phyloP scores from a whole-genome alignment of 2,797 vertebrate species.

The Lagocephalus sceleratus region DNA sequence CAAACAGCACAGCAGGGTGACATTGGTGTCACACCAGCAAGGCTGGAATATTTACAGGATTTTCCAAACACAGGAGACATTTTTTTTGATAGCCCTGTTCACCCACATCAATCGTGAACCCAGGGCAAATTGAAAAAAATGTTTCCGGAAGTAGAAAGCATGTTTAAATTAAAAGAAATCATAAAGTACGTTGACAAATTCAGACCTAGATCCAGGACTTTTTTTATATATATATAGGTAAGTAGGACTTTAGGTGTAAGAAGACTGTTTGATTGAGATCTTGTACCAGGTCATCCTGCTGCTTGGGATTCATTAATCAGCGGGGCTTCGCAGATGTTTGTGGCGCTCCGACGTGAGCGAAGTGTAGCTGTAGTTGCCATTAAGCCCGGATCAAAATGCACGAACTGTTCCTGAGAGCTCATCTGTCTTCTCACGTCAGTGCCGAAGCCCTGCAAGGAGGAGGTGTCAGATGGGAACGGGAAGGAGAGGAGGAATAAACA shows the following conservation, averaged over 20 bases:
- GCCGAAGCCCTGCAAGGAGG: conserved; percentile 48
- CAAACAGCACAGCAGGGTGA: too few species aligned
- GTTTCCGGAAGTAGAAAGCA: neutral
- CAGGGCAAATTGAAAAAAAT: too few species aligned
- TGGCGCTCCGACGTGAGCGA: conserved; percentile 38
- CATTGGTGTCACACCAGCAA: too few species aligned
- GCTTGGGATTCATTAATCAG: conserved; percentile 64
- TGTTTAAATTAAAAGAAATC: neutral
- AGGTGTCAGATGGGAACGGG: conserved; percentile 55
- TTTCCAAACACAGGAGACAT: too few species aligned
- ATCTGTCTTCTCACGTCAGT: conserved; percentile 60
- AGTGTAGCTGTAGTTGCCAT: neutral
- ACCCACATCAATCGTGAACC: too few species aligned
- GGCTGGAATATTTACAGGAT: too few species aligned
- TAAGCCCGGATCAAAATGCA: conserved; percentile 31
- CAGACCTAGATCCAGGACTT: conserved; percentile 18
- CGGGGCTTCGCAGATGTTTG: conserved; percentile 44
- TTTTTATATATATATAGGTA: conserved; percentile 36
- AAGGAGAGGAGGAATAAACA: conserved; percentile 57
- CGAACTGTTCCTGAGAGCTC: conserved; percentile 47
- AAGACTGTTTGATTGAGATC: conserved; percentile 53
- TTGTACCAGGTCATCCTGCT: conserved; percentile 53
- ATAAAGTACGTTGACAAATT: conserved; percentile 11
- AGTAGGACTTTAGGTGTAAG: conserved; percentile 60
- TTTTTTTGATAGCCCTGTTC: too few species aligned